Conservation (phyloP, 2,888 invertebrate species). For the Agonopterix alstromeriana region DNA sequence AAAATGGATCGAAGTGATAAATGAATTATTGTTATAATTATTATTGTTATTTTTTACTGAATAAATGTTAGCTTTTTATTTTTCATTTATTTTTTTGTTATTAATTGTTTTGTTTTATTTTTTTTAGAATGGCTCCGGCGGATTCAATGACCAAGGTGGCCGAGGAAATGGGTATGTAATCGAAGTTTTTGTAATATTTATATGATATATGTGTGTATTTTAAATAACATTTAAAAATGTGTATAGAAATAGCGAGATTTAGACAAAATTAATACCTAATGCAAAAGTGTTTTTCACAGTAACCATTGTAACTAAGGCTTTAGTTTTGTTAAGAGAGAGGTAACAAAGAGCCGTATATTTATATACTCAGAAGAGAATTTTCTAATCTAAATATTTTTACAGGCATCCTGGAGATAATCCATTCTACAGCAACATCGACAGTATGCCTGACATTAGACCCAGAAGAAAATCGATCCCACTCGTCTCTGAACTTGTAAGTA, state of each 20-base stretch:
- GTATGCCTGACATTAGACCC: slow-evolving; percentile 99
- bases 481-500: slow-evolving; percentile 98
- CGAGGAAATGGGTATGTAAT: slow-evolving; percentile 86
- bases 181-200: background rate
- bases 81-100: slow-evolving; percentile 35
- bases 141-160: slow-evolving; percentile 86
- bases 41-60: slow-evolving; percentile 27
- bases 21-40: slow-evolving; percentile 3
- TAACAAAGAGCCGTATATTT: no score
- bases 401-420: slow-evolving; percentile 97
- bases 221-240: no score
- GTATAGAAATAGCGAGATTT: no score
- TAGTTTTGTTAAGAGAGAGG: no score
- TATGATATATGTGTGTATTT: no score
- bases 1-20: slow-evolving; percentile 22
- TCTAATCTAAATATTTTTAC: slow-evolving; percentile 18
- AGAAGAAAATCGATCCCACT: slow-evolving; percentile 97
- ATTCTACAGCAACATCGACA: slow-evolving; percentile 99
- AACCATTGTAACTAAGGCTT: no score
- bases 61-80: slow-evolving; percentile 51
- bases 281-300: no score
- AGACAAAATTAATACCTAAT: no score
- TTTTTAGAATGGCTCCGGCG: slow-evolving; percentile 91
- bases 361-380: no score
- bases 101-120: slow-evolving; percentile 75